These are phyloP conservation scores for Mesorhabditis spiculigera DNA, from an alignment of 2,888 invertebrate species.

Conservation along the genomic window DNA sequence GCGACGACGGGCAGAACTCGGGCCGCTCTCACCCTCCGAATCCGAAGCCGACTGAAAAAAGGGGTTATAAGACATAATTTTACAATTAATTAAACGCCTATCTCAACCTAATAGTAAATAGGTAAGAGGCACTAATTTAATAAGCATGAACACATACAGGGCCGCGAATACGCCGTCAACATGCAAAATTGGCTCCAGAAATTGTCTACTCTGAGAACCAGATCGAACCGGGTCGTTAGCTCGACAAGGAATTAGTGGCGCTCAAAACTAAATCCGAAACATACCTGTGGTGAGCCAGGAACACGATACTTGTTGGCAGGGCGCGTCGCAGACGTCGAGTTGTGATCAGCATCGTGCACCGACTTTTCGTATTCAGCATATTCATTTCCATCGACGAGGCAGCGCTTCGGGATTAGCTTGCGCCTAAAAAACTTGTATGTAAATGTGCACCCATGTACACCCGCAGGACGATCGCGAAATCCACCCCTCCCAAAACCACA, in stretches of 20 bases:
- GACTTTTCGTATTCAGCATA: too few species aligned
- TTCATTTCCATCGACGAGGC: conserved; percentile 12
- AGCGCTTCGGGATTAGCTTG: conserved; percentile 16
- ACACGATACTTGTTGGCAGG: conserved; percentile 19
- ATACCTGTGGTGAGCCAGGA: conserved; percentile 21
- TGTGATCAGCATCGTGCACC: neutral
- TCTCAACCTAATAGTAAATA: too few species aligned
- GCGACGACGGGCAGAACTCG: neutral
- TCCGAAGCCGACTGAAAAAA: conserved; percentile 50
- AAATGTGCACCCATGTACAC: conserved; percentile 8
- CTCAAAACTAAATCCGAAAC: too few species aligned
- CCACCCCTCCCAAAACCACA: neutral
- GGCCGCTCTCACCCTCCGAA: conserved; percentile 45
- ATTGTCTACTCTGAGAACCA: too few species aligned
- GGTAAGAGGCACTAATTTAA: too few species aligned
- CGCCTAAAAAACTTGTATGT: conserved; percentile 18
- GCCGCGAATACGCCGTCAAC: too few species aligned
- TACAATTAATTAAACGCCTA: too few species aligned
- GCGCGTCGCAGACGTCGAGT: neutral
- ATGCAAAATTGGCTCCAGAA: too few species aligned
- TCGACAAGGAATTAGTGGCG: too few species aligned
- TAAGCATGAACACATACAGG: too few species aligned
- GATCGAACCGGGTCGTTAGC: too few species aligned
- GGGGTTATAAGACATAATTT: too few species aligned
- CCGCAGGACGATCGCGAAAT: neutral